Percentiles rank a stretch among this genome's conserved stretches.
Conservation (phyloP, 64 coral and sea anemone species). For the Stichodactyla mertensii region DNA sequence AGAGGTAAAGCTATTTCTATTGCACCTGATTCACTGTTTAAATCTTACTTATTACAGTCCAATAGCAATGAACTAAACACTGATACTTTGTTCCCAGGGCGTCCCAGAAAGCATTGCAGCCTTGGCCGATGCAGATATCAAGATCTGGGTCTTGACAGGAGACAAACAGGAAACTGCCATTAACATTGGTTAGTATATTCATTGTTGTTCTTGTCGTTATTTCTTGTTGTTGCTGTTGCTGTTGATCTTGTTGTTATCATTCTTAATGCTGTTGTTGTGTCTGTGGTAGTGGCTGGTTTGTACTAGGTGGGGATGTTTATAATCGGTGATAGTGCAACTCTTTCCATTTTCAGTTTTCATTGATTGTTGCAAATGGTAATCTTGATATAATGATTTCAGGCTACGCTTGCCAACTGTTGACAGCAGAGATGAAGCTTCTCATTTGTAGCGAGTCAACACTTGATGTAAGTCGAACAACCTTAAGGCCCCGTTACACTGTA, state of each 20-base stretch:
- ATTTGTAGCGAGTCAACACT: slow-evolving; percentile 72
- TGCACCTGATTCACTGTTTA: not conserved
- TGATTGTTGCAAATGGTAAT: not conserved
- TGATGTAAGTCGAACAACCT: slow-evolving; percentile 58
- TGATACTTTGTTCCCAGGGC: slow-evolving; percentile 34
- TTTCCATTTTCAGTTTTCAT: not conserved
- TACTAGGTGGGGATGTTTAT: not conserved
- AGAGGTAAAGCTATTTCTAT: slow-evolving; percentile 37
- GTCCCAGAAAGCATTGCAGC: slow-evolving; percentile 98
- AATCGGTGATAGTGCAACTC: not conserved
- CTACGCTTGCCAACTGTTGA: slow-evolving; percentile 80
- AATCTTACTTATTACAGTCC: not conserved
- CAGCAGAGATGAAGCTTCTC: slow-evolving; percentile 80
- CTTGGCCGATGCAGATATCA: slow-evolving; percentile 93
- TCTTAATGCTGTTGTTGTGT: not conserved
- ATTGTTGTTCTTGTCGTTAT: not conserved
- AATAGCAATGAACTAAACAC: not conserved
- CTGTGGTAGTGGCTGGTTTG: not conserved
- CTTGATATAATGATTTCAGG: slow-evolving; percentile 7
- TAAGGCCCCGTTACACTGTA: too few relatives aligned
- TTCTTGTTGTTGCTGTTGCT: not conserved
- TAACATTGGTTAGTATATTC: slow-evolving; percentile 75
- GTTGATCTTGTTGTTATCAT: not conserved
- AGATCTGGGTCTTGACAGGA: slow-evolving; percentile 99
- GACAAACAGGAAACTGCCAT: slow-evolving; percentile 99